Conservation (phyloP, 2,797 vertebrate species). For the Arctocebus calabarensis region DNA sequence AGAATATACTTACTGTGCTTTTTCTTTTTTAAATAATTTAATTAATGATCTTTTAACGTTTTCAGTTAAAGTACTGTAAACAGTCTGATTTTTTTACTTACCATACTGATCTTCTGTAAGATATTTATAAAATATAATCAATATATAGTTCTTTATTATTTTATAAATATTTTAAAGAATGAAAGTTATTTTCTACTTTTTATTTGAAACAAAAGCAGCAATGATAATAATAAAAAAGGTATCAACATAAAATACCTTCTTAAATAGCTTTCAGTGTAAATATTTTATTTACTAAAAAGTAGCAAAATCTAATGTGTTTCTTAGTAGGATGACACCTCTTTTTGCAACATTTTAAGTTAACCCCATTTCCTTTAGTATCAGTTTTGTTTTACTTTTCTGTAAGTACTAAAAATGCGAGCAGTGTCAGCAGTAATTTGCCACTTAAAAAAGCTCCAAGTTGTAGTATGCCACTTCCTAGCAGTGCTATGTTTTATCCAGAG, state of each 20-base stretch:
- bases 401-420: slow-evolving; percentile 21
- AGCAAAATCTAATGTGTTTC: background rate
- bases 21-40: too few relatives aligned
- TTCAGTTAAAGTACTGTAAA: background rate
- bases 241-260: background rate
- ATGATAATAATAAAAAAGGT: background rate
- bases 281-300: background rate
- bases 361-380: background rate
- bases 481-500: slow-evolving; percentile 18
- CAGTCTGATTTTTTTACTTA: background rate
- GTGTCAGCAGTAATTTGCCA: background rate
- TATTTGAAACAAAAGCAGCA: background rate
- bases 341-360: background rate
- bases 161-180: background rate
- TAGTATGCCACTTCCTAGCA: background rate
- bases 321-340: background rate
- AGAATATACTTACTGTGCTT: too few relatives aligned
- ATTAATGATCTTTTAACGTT: too few relatives aligned
- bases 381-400: background rate
- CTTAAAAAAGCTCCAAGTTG: background rate
- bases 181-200: slow-evolving; percentile 19
- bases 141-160: background rate
- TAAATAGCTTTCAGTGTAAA: background rate
- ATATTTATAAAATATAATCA: background rate
- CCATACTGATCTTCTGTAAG: background rate